phyloP scores from a whole-genome alignment of 1,140 invertebrate species.

The Drosophila santomea region DNA sequence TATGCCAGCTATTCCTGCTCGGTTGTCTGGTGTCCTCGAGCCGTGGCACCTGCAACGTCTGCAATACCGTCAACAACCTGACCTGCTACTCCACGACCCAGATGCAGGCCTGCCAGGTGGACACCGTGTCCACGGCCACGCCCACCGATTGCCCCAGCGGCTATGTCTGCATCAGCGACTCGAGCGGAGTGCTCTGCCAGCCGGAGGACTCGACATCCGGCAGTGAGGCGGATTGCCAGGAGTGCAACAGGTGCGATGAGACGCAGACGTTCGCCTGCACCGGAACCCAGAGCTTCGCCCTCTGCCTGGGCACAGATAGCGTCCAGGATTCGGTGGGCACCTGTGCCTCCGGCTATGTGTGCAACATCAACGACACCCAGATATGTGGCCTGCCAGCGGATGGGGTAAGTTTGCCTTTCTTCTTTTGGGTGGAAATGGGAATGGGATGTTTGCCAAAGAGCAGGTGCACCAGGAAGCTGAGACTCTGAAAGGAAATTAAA shows the following conservation, averaged over 20 bases:
- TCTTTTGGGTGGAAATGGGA: constrained; percentile 6
- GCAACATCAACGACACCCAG: constrained; percentile 47
- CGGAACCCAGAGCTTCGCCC: constrained; percentile 55
- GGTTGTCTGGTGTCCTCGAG: constrained; percentile 23
- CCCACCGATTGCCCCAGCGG: constrained; percentile 55
- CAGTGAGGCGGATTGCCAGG: constrained; percentile 39
- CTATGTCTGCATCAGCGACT: constrained; percentile 60
- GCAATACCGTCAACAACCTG: constrained; percentile 56
- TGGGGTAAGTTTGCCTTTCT: constrained; percentile 40
- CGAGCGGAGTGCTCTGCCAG: constrained; percentile 49
- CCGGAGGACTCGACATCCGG: constrained; percentile 4
- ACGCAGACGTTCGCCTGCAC: constrained; percentile 74
- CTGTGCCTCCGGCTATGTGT: constrained; percentile 63
- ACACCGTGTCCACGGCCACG: constrained; percentile 37
- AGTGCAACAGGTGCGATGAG: constrained; percentile 69
- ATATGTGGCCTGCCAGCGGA: constrained; percentile 59
- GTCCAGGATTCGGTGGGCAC: constrained; percentile 44
- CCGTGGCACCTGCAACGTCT: constrained; percentile 59
- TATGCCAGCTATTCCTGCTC: constrained; percentile 3
- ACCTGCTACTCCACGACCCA: constrained; percentile 72
- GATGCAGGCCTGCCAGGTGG: constrained; percentile 58
- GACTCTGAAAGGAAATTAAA: constrained; percentile 5
- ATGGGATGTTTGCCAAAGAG: background rate
- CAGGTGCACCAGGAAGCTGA: background rate
- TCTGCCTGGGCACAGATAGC: constrained; percentile 62